Evolutionary conservation across 2,113 vertebrate genomes (phyloP).

Genomic region (Numenius arquata): DNA sequence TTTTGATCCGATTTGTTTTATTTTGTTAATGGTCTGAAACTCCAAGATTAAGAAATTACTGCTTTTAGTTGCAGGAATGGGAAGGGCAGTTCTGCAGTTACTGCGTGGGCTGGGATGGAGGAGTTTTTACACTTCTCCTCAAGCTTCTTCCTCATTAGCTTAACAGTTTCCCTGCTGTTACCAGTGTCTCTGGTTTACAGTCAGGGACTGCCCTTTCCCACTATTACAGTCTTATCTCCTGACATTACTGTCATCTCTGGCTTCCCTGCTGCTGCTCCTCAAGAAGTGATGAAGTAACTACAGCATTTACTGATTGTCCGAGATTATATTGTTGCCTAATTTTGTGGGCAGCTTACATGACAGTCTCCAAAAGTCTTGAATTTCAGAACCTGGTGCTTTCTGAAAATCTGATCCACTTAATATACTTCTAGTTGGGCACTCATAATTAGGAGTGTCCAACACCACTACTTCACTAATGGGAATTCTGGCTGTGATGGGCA

Average conservation of each 20-base stretch:
- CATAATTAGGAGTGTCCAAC: neutral
- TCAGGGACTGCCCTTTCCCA: neutral
- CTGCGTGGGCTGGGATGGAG: neutral
- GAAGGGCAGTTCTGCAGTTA: neutral
- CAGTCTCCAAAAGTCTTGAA: neutral
- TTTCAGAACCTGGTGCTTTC: neutral
- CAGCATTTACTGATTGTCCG: neutral
- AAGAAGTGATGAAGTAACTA: neutral
- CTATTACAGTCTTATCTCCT: neutral
- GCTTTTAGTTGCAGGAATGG: neutral
- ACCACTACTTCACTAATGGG: neutral
- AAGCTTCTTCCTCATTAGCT: constrained; percentile 20
- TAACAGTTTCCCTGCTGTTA: neutral
- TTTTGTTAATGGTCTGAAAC: neutral
- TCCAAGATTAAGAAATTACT: neutral
- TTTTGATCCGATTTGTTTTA: neutral
- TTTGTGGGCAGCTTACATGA: neutral
- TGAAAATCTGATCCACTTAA: neutral
- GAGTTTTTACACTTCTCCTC: neutral
- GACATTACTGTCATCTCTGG: neutral
- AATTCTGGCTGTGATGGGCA: neutral
- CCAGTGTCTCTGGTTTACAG: neutral
- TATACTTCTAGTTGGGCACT: neutral
- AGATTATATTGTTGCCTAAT: neutral
- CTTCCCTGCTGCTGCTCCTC: neutral